A percentile compares a stretch with the other conserved stretches of the same genome.
Conservation (phyloP, 1,140 invertebrate genomes). For the Procambarus clarkii region DNA sequence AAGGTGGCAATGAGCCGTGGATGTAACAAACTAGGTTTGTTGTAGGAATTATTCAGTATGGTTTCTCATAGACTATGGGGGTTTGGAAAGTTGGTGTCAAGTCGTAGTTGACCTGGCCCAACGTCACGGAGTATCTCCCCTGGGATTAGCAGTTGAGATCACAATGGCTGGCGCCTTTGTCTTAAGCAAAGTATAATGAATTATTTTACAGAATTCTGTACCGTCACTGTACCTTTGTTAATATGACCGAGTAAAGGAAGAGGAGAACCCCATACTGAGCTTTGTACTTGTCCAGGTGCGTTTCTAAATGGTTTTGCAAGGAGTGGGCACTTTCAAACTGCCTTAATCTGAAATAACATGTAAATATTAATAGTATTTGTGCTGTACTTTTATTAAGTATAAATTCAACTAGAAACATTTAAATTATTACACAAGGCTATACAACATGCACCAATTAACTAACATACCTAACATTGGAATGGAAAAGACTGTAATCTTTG, state of each 20-base stretch:
- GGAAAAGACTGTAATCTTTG: slow-evolving; percentile 61
- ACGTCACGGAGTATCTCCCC: too few species aligned
- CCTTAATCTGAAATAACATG: slow-evolving; percentile 77
- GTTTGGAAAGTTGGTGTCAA: too few species aligned
- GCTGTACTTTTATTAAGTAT: neutral
- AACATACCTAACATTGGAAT: slow-evolving; percentile 72
- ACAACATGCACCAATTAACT: neutral
- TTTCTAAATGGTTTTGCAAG: slow-evolving; percentile 74
- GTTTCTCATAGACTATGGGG: too few species aligned
- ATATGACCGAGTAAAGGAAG: slow-evolving; percentile 93
- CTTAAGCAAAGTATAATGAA: too few species aligned
- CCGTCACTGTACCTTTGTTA: slow-evolving; percentile 83
- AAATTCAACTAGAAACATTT: too few species aligned
- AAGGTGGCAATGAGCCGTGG: too few species aligned
- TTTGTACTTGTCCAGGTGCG: slow-evolving; percentile 79
- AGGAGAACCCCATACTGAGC: slow-evolving; percentile 90
- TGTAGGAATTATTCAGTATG: too few species aligned
- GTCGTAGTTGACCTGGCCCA: too few species aligned
- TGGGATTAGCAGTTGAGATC: too few species aligned
- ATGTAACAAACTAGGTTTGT: too few species aligned
- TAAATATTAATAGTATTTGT: neutral
- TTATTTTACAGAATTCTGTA: neutral
- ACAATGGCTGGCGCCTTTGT: too few species aligned
- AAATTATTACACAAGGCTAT: too few species aligned
- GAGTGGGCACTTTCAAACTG: slow-evolving; percentile 82